Evolutionary conservation across 1,140 invertebrate genomes (phyloP), one percentile per base, ranked within the genome.

Genomic region (Hypsibius dujardini): DNA sequence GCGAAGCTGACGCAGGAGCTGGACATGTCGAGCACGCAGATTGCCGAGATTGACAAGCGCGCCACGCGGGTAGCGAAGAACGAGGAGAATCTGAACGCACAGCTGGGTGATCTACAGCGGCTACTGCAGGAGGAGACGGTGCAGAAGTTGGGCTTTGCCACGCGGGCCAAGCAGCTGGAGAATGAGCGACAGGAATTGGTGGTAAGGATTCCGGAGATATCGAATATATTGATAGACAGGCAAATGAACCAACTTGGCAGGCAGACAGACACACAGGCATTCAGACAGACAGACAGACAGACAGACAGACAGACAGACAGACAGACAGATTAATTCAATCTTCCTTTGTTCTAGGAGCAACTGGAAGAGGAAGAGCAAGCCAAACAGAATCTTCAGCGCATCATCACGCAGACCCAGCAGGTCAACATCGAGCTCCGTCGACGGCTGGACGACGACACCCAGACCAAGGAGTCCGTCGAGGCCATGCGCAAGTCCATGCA

Each of bases 291-390:
- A 28, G 28, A 28, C n/a, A n/a, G n/a, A n/a, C n/a, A n/a, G n/a
- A n/a, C n/a, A n/a, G n/a, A n/a, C n/a, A n/a, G n/a, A n/a, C n/a
- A n/a, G n/a, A n/a, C n/a, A n/a, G n/a, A n/a, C 28, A 28, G 28
- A 28, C 28, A 28, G 28, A 28, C 28, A 28, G 28, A n/a, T 7
- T 56, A 56, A 15, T 67, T 67, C 45, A 3, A 67, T 15, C 3
- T 67, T 45, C 45, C 12, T 67, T 67, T 67, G 62, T 45, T 67
- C 42, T 84, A 87, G 71, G 94, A 98, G 78, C 89, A 92, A 76
- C 80, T 97, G 0, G 95, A 98, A 74, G 95, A 98, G 77, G 92
- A 95, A 76, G 92, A 96, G 77, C 90, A 94, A 78, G 83, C 84
- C 1, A 93, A 91, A 77, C 87, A 87, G 74, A 86, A 87, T 73